Evolutionary conservation across 2,888 invertebrate species (phyloP), one percentile per base, ranked within the genome.

Genomic region (Eupithecia abbreviata): DNA sequence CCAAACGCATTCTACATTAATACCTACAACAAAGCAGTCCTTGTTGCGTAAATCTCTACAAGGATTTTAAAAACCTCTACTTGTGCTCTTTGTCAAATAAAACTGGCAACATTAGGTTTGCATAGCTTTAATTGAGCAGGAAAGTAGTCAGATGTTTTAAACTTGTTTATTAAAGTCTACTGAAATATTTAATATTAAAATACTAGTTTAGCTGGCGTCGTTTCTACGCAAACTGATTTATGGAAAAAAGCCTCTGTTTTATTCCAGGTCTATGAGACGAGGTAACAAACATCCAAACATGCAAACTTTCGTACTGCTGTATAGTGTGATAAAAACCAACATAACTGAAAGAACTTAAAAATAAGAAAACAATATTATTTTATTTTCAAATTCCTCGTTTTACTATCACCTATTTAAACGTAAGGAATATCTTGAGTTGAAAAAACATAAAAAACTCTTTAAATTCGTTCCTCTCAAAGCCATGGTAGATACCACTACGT

Each of bases 1-100:
- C 88, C 89, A 89, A 84, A 86, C 84, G 84, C 86, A 85, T 84
- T 84, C 84, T 83, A 84, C 82, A 84, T 84, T 81, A 83, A 68
- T 68, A 68, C 67, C 42, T 84, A 74, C 79, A 70, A 78, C 82
- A 85, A 71, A 75, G 75, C 72, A 68, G 18, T 51, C 65, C 70
- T 70, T 68, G 73, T 78, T 74, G 55, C 67, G 72, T 72, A 72
- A 69, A 72, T 69, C 69, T 72, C 67, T 68, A 74, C 67, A 71
- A 43, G n/a, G 51, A 49, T 74, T 73, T 77, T 73, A 10, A 74
- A 72, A 72, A 68, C 30, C 58, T 66, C 55, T 71, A 51, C 18
- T 55, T 74, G 13, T 2, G 47, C 45, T 30, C 47, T 69, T 18
- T 68, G 67, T 68, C 67, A 68, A 68, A 68, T 47, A 18, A 69